phyloP scores from a whole-genome alignment of 1,140 invertebrate species.

The Lerema accius region DNA sequence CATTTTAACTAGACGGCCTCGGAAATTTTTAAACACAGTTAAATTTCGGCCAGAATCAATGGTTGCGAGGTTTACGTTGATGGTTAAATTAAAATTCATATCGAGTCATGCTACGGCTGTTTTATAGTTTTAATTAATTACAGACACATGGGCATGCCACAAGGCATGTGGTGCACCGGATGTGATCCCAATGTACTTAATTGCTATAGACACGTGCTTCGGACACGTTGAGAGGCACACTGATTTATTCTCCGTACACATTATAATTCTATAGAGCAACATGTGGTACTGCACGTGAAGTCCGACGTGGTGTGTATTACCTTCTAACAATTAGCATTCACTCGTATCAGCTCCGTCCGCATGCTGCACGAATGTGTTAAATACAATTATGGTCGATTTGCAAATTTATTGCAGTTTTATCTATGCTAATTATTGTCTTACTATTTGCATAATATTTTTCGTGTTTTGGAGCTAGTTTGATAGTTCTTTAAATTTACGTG shows the following conservation, averaged over 20 bases:
- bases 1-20: slow-evolving; percentile 5
- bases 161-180: slow-evolving; percentile 53
- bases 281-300: slow-evolving; percentile 40
- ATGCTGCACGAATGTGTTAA: neutral
- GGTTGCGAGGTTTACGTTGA: neutral
- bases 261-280: slow-evolving; percentile 29
- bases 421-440: neutral
- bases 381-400: neutral
- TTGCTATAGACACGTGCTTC: slow-evolving; percentile 56
- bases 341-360: neutral
- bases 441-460: neutral
- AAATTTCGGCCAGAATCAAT: neutral
- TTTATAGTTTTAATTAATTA: too few species aligned
- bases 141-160: too few species aligned
- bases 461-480: neutral
- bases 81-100: neutral
- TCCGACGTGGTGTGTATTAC: slow-evolving; percentile 13
- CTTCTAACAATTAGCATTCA: slow-evolving; percentile 25
- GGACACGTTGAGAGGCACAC: slow-evolving; percentile 48
- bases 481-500: neutral
- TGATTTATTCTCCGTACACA: slow-evolving; percentile 10
- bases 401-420: neutral
- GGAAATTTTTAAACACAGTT: slow-evolving; percentile 11
- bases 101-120: too few species aligned
- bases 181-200: slow-evolving; percentile 53